Base-by-base conservation (phyloP, 2,113 vertebrate species). In the Hepsetus odoe region DNA sequence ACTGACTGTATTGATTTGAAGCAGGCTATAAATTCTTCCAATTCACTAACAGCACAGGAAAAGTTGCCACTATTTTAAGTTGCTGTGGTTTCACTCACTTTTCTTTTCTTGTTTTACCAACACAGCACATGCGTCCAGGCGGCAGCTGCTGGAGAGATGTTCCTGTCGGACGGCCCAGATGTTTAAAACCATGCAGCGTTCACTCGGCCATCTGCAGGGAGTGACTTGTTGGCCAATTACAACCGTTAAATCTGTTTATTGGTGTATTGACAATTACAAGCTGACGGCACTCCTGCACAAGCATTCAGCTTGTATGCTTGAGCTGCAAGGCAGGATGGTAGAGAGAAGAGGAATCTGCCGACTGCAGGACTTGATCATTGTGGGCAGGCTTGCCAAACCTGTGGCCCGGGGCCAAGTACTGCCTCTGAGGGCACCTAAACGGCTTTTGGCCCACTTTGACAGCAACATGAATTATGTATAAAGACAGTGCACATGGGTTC, bases 171-270 rank as follows among this genome's bases (percentile, higher is more conserved):
- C 38, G 75, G 49, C 44, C 82, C 85, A 88, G 85, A 85, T 86
- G 82, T 84, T 80, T 82, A 49, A 77, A 77, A 71, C 61, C 62
- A 49, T 65, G 82, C 80, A 80, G 53, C 82, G 76, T 18, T 81
- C 61, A 20, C 49, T 72, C 7, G 0, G 70, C 80, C 87, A 84
- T 89, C 87, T 87, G 86, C 77, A 78, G 71, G 49, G 46, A 80
- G 72, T 73, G 75, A 89, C 87, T 61, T 86, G 88, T 83, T 88
- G 81, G 85, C 79, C 72, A 80, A 46, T 40, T 83, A 84, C 74
- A 76, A 7, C 68, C 69, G 62, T 81, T 42, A 76, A 81, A 76
- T 84, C 80, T 71, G 46, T 82, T 86, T 85, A 86, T 83, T 76
- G 61, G 77, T 78, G 68, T 74, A 64, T 67, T 87, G 76, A 75